phyloP scores from a whole-genome alignment of 1,140 invertebrate species.

The Lepidotrigona ventralis region DNA sequence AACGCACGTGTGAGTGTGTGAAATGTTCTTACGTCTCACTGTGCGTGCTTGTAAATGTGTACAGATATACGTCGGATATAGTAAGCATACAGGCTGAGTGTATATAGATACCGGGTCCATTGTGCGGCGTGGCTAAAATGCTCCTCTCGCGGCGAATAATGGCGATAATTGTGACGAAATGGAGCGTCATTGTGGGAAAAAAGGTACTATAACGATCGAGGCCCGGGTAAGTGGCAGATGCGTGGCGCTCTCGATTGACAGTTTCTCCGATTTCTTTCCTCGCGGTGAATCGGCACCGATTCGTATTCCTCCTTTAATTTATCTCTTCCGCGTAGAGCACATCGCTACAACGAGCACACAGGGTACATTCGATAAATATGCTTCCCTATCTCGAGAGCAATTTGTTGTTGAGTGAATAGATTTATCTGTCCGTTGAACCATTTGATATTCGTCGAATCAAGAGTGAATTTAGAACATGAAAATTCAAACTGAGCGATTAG shows the following conservation, averaged over 20 bases:
- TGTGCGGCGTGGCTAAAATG: conserved; percentile 70
- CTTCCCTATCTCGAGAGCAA: not conserved
- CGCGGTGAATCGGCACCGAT: conserved; percentile 5
- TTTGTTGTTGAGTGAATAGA: too few relatives aligned
- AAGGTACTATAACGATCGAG: conserved; percentile 68
- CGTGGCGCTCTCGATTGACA: conserved; percentile 73
- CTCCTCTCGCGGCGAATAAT: conserved; percentile 70
- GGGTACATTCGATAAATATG: not conserved
- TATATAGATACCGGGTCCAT: conserved; percentile 65
- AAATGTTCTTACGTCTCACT: not conserved
- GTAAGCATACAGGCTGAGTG: not conserved
- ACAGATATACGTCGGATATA: not conserved
- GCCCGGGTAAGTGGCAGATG: conserved; percentile 75
- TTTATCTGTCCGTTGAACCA: too few relatives aligned
- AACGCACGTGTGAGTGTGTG: not conserved
- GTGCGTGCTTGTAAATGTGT: not conserved
- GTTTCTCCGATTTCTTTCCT: conserved; percentile 71
- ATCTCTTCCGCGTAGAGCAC: not conserved
- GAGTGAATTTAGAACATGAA: too few relatives aligned
- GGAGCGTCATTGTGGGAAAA: conserved; percentile 73
- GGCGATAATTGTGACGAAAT: conserved; percentile 76
- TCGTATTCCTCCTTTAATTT: not conserved
- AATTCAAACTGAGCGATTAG: too few relatives aligned
- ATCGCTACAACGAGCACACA: not conserved
- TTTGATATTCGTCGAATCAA: too few relatives aligned